Evolutionary conservation across 1,140 invertebrate genomes (phyloP), one percentile per base, ranked within the genome.

Genomic region (Brachionus calyciflorus): DNA sequence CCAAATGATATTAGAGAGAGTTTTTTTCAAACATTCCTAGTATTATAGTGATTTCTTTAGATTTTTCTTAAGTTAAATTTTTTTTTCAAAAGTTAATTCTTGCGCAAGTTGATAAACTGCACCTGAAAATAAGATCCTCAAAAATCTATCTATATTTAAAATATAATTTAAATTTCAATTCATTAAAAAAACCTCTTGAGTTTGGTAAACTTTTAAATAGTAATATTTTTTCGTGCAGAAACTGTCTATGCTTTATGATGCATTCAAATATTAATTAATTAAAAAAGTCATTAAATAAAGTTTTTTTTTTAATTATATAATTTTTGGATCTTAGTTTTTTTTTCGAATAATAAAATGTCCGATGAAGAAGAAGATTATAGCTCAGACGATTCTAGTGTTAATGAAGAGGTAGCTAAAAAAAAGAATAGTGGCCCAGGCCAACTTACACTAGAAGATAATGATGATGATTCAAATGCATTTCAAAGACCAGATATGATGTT

Each of bases 351-450:
- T 4, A 49, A 21, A 21, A 73, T 73, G 69, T 73, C 69, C 0
- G 69, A 73, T 19, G 69, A 73, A 30, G 69, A 73, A 40, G 69
- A 73, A 19, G 69, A 73, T 30, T 73, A 73, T 9, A 73, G 69
- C 19, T 73, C 69, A 24, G 69, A 73, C 21, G 51, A 73, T 26
- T 73, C 69, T 7, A 73, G 69, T 51, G 24, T 51, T 6, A n/a
- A 19, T 19, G 69, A 49, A 12, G 69, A 73, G 3, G 9, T 17
- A n/a, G 10, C 44, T 9, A 73, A 73, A 51, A 33, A 48, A 6
- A 73, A 55, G 12, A 14, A 28, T 21, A 3, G 4, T 3, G 46
- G 46, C 6, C 46, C 46, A 19, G 69, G 44, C 5, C 9, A 51
- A 24, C 17, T 73, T 21, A 51, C 69, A 14, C 24, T 73, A 9